Evolutionary conservation across 2,113 vertebrate genomes (phyloP), one percentile per base, ranked within the genome.

Genomic region (Plecotus auritus): DNA sequence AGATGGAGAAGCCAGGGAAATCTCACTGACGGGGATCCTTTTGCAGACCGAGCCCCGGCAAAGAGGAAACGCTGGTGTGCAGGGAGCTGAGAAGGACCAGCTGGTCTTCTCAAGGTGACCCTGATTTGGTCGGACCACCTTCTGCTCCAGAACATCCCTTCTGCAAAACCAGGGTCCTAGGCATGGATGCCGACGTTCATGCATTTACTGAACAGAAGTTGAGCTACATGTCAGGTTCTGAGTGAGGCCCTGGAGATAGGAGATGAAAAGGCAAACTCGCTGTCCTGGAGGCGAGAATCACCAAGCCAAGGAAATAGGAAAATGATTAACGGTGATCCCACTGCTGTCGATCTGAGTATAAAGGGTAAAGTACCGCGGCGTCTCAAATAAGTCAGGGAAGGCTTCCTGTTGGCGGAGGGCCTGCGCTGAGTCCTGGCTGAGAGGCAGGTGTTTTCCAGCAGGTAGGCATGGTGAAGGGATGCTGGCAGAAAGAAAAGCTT

Each of bases 61-160:
- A 45, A 10, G 69, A 49, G 22, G 32, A 56, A 37, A 30, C 23
- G 45, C 4, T 14, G n/a, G 2, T 2, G 2, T 22, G 66, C 18
- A 12, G 17, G 11, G 49, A 30, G 17, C 73, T 45, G 88, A 70
- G 76, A n/a, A 54, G 77, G 35, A 35, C 72, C 59, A 72, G 11
- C 67, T 22, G 45, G 35, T 67, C 85, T 93, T 47, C 69, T 54
- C 84, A 94, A 70, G 76, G 87, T 90, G 92, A 97, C 91, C 81
- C 77, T 47, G 42, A 77, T 26, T 2, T 32, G 16, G 6, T 20
- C 5, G 3, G 61, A 9, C 70, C 64, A 83, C 78, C 76, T 56
- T 83, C 61, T 22, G 9, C 49, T 30, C 51, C 40, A 73, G 86
- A 28, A 56, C 7, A 23, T 77, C 22, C 40, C 5, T 45, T 54